Conservation (phyloP, 2,113 vertebrate species). For the Ia io region DNA sequence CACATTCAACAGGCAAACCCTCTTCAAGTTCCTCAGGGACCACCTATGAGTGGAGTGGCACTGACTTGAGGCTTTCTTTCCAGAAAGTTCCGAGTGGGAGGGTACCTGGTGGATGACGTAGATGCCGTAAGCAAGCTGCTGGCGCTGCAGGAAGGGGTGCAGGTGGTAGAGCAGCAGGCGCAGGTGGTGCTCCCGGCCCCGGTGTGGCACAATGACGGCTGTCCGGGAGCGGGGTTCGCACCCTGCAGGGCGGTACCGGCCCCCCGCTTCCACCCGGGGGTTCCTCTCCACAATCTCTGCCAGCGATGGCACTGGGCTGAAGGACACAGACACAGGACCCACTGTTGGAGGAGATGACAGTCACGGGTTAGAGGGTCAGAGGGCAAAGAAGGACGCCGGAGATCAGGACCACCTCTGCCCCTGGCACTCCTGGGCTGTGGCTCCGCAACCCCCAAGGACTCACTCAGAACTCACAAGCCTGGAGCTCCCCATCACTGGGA, state of each 20-base stretch:
- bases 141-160: constrained; percentile 95
- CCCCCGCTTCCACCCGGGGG: constrained; percentile 87
- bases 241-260: constrained; percentile 87
- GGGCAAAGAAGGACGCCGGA: neutral
- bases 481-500: neutral
- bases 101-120: constrained; percentile 96
- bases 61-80: neutral
- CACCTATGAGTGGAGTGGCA: neutral
- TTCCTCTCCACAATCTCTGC: constrained; percentile 90
- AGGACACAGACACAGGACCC: constrained; percentile 90
- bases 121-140: constrained; percentile 96
- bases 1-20: neutral
- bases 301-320: constrained; percentile 87
- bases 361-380: neutral
- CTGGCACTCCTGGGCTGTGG: neutral
- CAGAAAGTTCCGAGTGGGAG: too few species aligned
- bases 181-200: constrained; percentile 93
- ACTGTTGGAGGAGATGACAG: constrained; percentile 80
- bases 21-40: neutral
- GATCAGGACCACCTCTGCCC: neutral
- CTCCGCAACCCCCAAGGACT: neutral
- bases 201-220: constrained; percentile 93
- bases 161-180: constrained; percentile 95
- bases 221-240: constrained; percentile 92
- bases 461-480: neutral